A percentile compares a stretch with the other conserved stretches of the same genome.
Conservation (phyloP, 1,140 invertebrate species). For the Panulirus ornatus region DNA sequence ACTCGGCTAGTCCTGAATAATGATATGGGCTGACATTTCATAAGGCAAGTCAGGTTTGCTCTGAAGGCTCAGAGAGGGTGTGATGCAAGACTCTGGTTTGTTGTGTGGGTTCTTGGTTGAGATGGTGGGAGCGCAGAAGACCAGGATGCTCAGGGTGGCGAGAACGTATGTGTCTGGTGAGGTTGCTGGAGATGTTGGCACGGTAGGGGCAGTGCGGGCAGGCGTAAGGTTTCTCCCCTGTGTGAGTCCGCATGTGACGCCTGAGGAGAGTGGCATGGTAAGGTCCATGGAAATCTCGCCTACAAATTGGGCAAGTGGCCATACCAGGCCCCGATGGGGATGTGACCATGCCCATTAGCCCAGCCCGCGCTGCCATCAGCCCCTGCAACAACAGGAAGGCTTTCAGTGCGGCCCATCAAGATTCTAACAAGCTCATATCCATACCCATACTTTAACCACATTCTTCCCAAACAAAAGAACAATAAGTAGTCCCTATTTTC, state of each 20-base stretch:
- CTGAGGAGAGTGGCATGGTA: slow-evolving; percentile 73
- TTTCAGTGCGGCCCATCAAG: slow-evolving; percentile 47
- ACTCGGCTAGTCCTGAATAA: not conserved
- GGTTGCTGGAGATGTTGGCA: slow-evolving; percentile 72
- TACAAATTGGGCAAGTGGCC: slow-evolving; percentile 66
- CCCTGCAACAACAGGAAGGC: slow-evolving; percentile 69
- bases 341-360: slow-evolving; percentile 57
- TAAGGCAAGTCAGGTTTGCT: slow-evolving; percentile 41
- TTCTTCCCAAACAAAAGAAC: not conserved
- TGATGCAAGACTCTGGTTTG: slow-evolving; percentile 13
- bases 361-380: slow-evolving; percentile 63
- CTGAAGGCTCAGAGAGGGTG: slow-evolving; percentile 8
- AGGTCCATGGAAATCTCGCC: slow-evolving; percentile 70
- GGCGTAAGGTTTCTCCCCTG: slow-evolving; percentile 80
- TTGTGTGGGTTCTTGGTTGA: slow-evolving; percentile 5
- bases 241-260: slow-evolving; percentile 77
- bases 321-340: slow-evolving; percentile 43
- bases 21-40: not conserved
- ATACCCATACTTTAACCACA: not conserved
- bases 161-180: slow-evolving; percentile 69
- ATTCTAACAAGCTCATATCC: not conserved
- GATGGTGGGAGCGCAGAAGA: slow-evolving; percentile 30
- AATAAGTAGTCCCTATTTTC: not conserved
- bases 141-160: slow-evolving; percentile 48
- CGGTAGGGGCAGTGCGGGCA: slow-evolving; percentile 77